phyloP scores from a whole-genome alignment of 2,113 vertebrate genomes.

The Plestiodon gilberti region DNA sequence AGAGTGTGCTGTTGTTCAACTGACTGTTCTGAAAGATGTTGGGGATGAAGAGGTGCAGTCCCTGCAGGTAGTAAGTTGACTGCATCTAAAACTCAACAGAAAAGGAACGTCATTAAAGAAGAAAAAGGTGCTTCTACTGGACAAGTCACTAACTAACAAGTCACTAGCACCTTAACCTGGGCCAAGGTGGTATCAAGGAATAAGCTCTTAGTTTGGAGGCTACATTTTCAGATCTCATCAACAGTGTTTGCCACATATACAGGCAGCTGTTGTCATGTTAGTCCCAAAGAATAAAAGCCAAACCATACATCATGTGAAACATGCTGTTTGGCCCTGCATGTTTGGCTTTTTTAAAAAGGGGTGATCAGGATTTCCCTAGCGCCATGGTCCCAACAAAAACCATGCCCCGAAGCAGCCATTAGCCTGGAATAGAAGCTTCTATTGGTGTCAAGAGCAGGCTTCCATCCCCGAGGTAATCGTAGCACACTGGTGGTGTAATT shows the following conservation, averaged over 20 bases:
- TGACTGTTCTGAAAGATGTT: conserved; percentile 35
- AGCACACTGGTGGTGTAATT: too few relatives aligned
- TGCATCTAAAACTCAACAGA: conserved; percentile 54
- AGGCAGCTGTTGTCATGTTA: neutral
- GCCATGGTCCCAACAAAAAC: too few relatives aligned
- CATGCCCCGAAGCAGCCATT: too few relatives aligned
- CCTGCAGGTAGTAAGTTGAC: conserved; percentile 62
- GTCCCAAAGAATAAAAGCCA: neutral
- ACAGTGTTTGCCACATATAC: neutral
- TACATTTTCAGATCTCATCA: neutral
- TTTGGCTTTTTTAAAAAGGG: too few relatives aligned
- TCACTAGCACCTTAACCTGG: neutral
- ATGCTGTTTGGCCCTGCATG: too few relatives aligned
- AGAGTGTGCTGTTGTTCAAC: neutral
- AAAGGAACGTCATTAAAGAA: conserved; percentile 9
- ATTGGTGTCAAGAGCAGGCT: too few relatives aligned
- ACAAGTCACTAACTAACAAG: neutral
- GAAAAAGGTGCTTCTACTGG: neutral
- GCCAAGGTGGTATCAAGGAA: neutral
- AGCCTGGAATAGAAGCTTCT: too few relatives aligned
- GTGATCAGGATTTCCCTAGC: too few relatives aligned
- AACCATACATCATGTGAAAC: too few relatives aligned
- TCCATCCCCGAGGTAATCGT: too few relatives aligned
- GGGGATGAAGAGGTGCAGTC: conserved; percentile 65
- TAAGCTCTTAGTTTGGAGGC: neutral